Conservation (phyloP, 2,113 vertebrate genomes). For the Galemys pyrenaicus region DNA sequence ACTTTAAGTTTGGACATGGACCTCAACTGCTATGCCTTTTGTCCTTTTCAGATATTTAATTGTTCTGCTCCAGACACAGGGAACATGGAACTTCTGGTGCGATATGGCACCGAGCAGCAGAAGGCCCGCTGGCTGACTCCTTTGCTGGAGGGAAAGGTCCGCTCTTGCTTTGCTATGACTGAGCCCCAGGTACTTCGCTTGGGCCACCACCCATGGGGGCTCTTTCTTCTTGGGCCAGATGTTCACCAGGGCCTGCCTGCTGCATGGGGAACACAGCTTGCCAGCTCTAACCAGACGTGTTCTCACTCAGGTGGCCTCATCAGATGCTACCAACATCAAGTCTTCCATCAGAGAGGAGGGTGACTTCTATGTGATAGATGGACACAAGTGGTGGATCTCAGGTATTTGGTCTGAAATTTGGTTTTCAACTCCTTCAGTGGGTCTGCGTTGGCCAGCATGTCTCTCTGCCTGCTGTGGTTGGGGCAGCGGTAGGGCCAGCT, state of each 20-base stretch:
- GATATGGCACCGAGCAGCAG: constrained; percentile 79
- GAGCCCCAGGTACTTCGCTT: constrained; percentile 78
- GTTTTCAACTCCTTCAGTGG: background rate
- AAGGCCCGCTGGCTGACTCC: constrained; percentile 81
- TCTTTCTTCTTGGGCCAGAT: background rate
- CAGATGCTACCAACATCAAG: constrained; percentile 84
- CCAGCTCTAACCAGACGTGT: background rate
- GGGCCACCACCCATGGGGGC: rapidly evolving
- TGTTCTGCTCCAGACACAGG: constrained; percentile 85
- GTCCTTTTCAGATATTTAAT: constrained; percentile 82
- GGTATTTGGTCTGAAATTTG: constrained; percentile 66
- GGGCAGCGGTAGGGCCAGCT: background rate
- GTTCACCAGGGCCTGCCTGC: rapidly evolving
- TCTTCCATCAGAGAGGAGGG: constrained; percentile 81
- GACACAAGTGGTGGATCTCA: constrained; percentile 86
- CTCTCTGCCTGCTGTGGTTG: background rate
- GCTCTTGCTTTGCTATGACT: constrained; percentile 85
- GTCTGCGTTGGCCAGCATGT: background rate
- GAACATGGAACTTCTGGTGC: constrained; percentile 84
- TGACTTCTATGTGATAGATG: constrained; percentile 75
- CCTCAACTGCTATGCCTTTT: background rate
- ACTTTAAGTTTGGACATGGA: background rate
- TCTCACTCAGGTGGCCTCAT: constrained; percentile 81
- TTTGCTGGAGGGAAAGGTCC: constrained; percentile 77
- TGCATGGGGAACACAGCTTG: rapidly evolving